phyloP scores from a whole-genome alignment of 2,888 invertebrate genomes.

The Tiliacea citrago region DNA sequence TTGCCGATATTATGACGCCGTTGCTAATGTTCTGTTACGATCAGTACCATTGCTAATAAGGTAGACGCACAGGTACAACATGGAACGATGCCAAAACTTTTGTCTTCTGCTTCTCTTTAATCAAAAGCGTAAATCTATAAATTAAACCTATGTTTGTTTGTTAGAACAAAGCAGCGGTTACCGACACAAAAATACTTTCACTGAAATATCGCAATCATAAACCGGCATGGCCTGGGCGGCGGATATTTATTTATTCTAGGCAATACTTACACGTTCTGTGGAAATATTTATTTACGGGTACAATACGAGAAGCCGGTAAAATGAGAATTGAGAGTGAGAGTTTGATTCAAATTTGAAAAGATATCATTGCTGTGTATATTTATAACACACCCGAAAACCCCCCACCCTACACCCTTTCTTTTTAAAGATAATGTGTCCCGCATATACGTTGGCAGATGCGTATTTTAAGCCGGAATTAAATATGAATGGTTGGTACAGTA shows the following conservation, averaged over 20 bases:
- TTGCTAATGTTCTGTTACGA: constrained; percentile 22
- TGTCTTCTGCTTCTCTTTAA: constrained; percentile 74
- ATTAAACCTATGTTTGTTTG: constrained; percentile 75
- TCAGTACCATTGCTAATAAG: constrained; percentile 31
- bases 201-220: constrained; percentile 81
- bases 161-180: constrained; percentile 73
- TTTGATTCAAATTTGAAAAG: constrained; percentile 16
- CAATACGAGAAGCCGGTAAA: constrained; percentile 23
- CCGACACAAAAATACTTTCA: constrained; percentile 81
- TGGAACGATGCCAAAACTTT: constrained; percentile 73
- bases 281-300: constrained; percentile 75
- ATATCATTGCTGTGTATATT: constrained; percentile 52
- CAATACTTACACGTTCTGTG: constrained; percentile 64
- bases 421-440: constrained; percentile 17
- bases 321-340: constrained; percentile 19
- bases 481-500: constrained; percentile 36
- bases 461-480: constrained; percentile 45
- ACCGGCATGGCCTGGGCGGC: constrained; percentile 71
- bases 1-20: constrained; percentile 14
- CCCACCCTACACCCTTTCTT: constrained; percentile 46
- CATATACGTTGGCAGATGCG: constrained; percentile 7
- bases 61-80: constrained; percentile 59
- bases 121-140: constrained; percentile 73
- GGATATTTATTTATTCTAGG: constrained; percentile 79
- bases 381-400: constrained; percentile 36